Evolutionary conservation across 2,113 vertebrate species (phyloP).

Genomic region (Thermophis baileyi): DNA sequence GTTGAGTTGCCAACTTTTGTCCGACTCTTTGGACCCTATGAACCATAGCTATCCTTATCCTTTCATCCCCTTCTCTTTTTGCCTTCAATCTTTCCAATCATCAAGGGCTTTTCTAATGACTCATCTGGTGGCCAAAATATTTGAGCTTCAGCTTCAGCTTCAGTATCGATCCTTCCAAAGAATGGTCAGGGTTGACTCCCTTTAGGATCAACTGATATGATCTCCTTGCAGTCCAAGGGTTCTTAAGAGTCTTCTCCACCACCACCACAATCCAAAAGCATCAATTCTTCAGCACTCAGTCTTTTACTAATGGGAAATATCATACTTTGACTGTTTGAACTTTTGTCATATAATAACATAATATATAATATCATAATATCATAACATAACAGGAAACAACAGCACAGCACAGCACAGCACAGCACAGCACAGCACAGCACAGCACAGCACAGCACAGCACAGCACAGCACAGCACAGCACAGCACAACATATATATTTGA

Average conservation of each 20-base stretch:
- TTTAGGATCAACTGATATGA: not conserved
- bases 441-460: not conserved
- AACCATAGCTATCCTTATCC: not conserved
- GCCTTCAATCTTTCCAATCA: not conserved
- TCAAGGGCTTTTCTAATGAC: not conserved
- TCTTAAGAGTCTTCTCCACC: not conserved
- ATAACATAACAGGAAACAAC: not conserved
- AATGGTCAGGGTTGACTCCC: not conserved
- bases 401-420: not conserved
- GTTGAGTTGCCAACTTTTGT: not conserved
- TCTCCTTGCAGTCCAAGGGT: not conserved
- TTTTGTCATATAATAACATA: not conserved
- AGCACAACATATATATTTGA: slow-evolving; percentile 4
- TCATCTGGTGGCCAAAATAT: not conserved
- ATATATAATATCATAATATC: not conserved
- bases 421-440: not conserved
- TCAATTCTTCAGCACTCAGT: not conserved
- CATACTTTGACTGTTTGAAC: not conserved
- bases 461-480: not conserved
- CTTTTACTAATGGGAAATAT: not conserved
- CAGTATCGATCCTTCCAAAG: not conserved
- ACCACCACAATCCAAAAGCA: not conserved
- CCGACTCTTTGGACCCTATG: not conserved
- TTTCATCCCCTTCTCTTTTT: not conserved
- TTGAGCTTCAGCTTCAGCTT: not conserved